These are phyloP conservation scores for Drosophila anomalata DNA, from an alignment of 2,888 invertebrate genomes.

Conservation along the genomic window DNA sequence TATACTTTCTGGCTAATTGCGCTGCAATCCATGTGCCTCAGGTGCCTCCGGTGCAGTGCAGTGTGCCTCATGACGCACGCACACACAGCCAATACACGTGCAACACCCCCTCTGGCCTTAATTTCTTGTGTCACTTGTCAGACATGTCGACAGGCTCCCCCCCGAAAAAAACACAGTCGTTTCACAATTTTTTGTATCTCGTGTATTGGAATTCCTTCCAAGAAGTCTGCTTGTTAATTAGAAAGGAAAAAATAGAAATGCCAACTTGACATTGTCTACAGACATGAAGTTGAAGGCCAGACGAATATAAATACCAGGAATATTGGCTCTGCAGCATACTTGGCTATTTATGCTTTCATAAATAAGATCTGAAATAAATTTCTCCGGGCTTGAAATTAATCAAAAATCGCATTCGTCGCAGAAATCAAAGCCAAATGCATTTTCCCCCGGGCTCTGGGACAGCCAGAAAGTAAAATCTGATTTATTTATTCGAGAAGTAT, in stretches of 20 bases:
- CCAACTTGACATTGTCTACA: constrained; percentile 58
- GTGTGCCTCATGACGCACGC: constrained; percentile 28
- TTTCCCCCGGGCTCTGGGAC: constrained; percentile 36
- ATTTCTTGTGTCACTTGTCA: constrained; percentile 68
- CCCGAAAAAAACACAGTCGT: constrained; percentile 5
- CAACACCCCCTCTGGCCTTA: constrained; percentile 36
- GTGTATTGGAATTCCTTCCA: constrained; percentile 37
- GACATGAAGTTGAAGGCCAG: constrained; percentile 62
- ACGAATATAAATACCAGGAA: constrained; percentile 9
- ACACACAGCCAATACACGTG: constrained; percentile 57
- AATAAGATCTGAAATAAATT: constrained; percentile 6
- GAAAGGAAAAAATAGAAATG: constrained; percentile 58
- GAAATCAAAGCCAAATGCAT: constrained; percentile 62
- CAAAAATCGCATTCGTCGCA: constrained; percentile 21
- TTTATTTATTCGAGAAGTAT: constrained; percentile 56
- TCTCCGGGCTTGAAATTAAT: constrained; percentile 28
- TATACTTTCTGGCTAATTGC: constrained; percentile 59
- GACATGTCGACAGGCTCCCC: constrained; percentile 47
- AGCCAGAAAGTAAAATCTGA: constrained; percentile 53
- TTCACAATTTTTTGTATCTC: constrained; percentile 6
- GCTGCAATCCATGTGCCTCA: constrained; percentile 46
- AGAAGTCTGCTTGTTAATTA: constrained; percentile 61
- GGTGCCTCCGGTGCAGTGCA: constrained; percentile 23
- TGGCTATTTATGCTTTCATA: neutral
- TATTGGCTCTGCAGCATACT: neutral